Evolutionary conservation across 1,140 invertebrate species (phyloP).

Genomic region (Carposina sasakii): DNA sequence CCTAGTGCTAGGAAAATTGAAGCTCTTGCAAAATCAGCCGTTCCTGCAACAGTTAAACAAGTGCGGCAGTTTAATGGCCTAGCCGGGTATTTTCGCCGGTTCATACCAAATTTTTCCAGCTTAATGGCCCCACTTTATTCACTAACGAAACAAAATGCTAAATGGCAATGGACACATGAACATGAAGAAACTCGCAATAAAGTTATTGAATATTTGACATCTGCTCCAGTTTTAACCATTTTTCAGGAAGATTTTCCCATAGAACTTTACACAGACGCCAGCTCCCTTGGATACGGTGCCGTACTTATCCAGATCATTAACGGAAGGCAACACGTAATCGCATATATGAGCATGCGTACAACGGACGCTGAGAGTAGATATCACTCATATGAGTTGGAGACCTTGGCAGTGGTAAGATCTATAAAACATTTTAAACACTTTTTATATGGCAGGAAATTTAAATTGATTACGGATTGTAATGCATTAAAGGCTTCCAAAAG

Average conservation of each 20-base stretch:
- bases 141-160: slow-evolving; percentile 5
- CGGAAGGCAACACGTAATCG: slow-evolving; percentile 6
- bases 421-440: slow-evolving; percentile 31
- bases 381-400: slow-evolving; percentile 54
- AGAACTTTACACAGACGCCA: slow-evolving; percentile 41
- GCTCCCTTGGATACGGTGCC: slow-evolving; percentile 39
- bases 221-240: slow-evolving; percentile 1
- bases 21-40: slow-evolving; percentile 15
- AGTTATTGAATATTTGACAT: slow-evolving; percentile 2
- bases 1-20: slow-evolving; percentile 11
- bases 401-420: slow-evolving; percentile 44
- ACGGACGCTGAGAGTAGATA: slow-evolving; percentile 39
- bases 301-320: slow-evolving; percentile 42
- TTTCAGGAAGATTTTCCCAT: slow-evolving; percentile 18
- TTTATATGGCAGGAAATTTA: slow-evolving; percentile 24
- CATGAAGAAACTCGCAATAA: slow-evolving; percentile 10
- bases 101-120: slow-evolving; percentile 26
- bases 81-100: slow-evolving; percentile 27
- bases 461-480: slow-evolving; percentile 24
- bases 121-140: slow-evolving; percentile 6
- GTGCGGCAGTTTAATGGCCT: slow-evolving; percentile 9
- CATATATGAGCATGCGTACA: slow-evolving; percentile 18
- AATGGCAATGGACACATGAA: slow-evolving; percentile 9
- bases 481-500: slow-evolving; percentile 21
- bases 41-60: slow-evolving; percentile 20